A percentile compares a stretch with the other conserved stretches of the same genome.
Evolutionary conservation across 2,797 vertebrate genomes (phyloP).

Genomic region (Sylvia borin): DNA sequence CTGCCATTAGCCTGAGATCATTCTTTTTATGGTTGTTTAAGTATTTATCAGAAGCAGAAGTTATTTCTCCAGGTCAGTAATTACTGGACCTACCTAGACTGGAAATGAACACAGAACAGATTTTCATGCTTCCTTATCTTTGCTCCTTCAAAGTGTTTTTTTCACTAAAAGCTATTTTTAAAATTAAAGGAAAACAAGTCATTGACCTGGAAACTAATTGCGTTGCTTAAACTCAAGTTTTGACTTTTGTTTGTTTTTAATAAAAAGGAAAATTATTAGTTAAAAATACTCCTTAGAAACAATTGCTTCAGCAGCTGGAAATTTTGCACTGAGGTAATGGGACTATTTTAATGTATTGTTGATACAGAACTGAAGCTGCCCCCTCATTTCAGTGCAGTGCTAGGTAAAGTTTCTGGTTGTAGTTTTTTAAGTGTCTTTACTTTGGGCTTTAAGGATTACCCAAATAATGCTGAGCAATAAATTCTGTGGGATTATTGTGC

Average conservation of each 20-base stretch:
- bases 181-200: not conserved
- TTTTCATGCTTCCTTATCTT: not conserved
- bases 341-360: not conserved
- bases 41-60: slow-evolving; percentile 36
- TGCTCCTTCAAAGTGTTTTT: not conserved
- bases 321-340: not conserved
- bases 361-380: not conserved
- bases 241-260: not conserved
- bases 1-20: not conserved
- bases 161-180: not conserved
- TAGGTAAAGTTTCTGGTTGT: not conserved
- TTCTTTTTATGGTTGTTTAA: not conserved
- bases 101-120: not conserved
- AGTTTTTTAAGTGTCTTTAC: not conserved
- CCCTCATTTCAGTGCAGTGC: not conserved
- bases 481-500: not conserved
- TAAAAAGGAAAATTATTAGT: not conserved
- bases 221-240: not conserved
- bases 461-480: rapidly evolving
- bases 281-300: not conserved
- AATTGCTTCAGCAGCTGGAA: not conserved
- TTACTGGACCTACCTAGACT: not conserved
- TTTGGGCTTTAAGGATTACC: not conserved
- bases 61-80: slow-evolving; percentile 32
- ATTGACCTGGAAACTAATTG: not conserved